These are phyloP conservation scores for Napeogenes sylphis DNA, from an alignment of 2,888 invertebrate species.

Conservation along the genomic window DNA sequence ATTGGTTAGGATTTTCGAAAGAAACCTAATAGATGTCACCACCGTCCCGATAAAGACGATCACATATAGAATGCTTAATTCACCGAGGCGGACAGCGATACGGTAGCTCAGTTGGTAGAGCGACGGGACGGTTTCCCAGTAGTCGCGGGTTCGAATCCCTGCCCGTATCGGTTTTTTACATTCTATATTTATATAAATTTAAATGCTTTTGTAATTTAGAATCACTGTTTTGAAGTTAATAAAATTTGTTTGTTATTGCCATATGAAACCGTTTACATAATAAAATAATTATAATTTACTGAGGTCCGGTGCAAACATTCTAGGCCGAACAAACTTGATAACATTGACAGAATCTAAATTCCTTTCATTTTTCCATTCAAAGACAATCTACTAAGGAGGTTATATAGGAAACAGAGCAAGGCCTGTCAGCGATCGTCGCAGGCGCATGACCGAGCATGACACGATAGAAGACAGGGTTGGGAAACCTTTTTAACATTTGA, in stretches of 20 bases:
- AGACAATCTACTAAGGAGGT: constrained; percentile 32
- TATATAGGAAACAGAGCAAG: constrained; percentile 51
- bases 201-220: not conserved
- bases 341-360: constrained; percentile 29
- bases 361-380: constrained; percentile 31
- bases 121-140: too few relatives aligned
- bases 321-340: constrained; percentile 28
- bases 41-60: too few relatives aligned
- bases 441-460: constrained; percentile 6
- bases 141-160: too few relatives aligned
- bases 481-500: not conserved
- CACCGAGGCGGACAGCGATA: too few relatives aligned
- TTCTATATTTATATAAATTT: too few relatives aligned
- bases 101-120: too few relatives aligned
- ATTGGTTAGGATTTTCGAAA: too few relatives aligned
- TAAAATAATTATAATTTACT: constrained; percentile 13
- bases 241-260: not conserved
- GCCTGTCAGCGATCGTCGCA: constrained; percentile 35
- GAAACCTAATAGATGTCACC: too few relatives aligned
- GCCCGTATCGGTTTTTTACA: too few relatives aligned
- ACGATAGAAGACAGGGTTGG: constrained; percentile 7
- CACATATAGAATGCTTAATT: too few relatives aligned
- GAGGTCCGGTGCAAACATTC: constrained; percentile 16
- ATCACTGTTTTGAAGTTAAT: not conserved
- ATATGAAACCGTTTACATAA: constrained; percentile 19